Base-by-base conservation (phyloP, 2,113 vertebrate genomes). In the Ceyx margarethae region DNA sequence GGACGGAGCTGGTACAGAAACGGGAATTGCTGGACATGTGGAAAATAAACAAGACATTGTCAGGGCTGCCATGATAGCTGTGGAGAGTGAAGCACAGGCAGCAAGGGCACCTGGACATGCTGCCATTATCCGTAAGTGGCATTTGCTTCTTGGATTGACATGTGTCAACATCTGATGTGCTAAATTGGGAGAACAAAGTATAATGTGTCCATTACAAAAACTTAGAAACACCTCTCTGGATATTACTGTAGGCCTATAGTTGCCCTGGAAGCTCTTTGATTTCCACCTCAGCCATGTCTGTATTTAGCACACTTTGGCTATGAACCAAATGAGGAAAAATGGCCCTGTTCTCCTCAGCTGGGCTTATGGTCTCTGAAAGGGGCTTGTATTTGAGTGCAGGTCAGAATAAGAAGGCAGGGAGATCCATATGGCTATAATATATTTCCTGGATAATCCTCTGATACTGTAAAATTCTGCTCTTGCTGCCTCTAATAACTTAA, bases 221-320 rank as follows among this genome's bases (percentile, higher is more conserved):
- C 48, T 75, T 57, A 40, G 40, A 89, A 81, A 68, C 46, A 37
- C 28, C 26, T 13, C 40, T 61, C 31, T 62, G 54, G 42, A 23
- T 73, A 1, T 61, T 76, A 13, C 12, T 0, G 0, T 21, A 45
- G 54, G 22, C 21, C 46, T 71, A 15, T 25, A 57, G 1, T 66
- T 89, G 4, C 7, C 25, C 28, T 11, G 35, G 40, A 29, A 86
- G 29, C 20, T 72, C 46, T 88, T 80, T 6, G 9, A 14, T 62
- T 46, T 77, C 51, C 1, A 16, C 5, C 8, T 77, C 22, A 4
- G 13, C 50, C 29, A 13, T 35, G 8, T 16, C 72, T 61, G 10
- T 31, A 56, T 18, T 14, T 9, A 54, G 9, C 31, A 69, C 25
- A 17, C 13, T 53, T 87, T 56, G 7, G 48, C 20, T 48, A 15